Evolutionary conservation across 2,888 invertebrate genomes (phyloP).

Genomic region (Argyresthia goedartella): DNA sequence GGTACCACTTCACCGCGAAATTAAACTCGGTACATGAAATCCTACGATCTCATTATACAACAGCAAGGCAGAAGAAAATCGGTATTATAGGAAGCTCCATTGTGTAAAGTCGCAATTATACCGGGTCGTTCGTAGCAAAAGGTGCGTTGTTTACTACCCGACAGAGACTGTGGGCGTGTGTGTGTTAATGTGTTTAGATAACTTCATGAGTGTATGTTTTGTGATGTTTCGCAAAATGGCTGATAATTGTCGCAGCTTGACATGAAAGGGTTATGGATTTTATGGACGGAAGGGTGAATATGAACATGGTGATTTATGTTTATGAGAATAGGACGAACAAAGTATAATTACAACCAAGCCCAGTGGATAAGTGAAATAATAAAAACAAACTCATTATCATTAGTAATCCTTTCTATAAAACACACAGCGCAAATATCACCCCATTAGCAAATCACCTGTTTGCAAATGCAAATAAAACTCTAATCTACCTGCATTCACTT

Average conservation of each 20-base stretch:
- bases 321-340: no score
- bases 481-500: not conserved
- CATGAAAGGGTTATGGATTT: not conserved
- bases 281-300: not conserved
- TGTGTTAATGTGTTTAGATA: no score
- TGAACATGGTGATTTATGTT: no score
- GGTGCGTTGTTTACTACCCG: conserved; percentile 36
- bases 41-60: no score
- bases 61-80: conserved; percentile 12
- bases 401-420: not conserved
- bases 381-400: no score
- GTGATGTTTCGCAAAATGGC: not conserved
- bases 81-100: conserved; percentile 29
- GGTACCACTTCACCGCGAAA: no score
- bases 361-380: no score
- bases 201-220: not conserved
- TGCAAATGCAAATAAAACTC: not conserved
- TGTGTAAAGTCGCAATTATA: conserved; percentile 38
- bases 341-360: no score
- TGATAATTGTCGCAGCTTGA: not conserved
- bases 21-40: no score
- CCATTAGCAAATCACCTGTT: not conserved
- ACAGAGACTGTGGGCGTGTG: not conserved
- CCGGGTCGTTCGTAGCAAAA: conserved; percentile 36
- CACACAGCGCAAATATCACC: not conserved